Percentiles rank a stretch among this genome's conserved stretches.
Conservation (phyloP, 1,140 invertebrate species). For the Penaeus vannamei region DNA sequence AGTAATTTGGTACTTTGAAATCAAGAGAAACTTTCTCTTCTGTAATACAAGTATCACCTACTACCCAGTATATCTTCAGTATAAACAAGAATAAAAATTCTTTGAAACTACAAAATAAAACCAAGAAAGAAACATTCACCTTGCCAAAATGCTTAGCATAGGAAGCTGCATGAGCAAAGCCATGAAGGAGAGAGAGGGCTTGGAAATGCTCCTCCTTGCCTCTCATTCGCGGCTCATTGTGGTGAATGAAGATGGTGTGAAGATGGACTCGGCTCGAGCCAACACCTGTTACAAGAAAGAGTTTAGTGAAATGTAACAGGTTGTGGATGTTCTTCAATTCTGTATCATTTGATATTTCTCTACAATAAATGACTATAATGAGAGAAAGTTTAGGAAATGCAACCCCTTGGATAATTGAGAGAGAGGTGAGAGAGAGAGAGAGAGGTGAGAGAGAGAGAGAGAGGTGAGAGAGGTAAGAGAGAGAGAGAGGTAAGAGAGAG, state of each 20-base stretch:
- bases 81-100: not conserved
- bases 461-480: too few species aligned
- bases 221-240: conserved; percentile 10
- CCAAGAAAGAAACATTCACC: conserved; percentile 5
- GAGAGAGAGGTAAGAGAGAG: too few species aligned
- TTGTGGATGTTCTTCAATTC: too few species aligned
- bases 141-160: conserved; percentile 38
- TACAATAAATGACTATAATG: too few species aligned
- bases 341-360: too few species aligned
- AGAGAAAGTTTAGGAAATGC: too few species aligned
- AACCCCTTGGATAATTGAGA: too few species aligned
- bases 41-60: not conserved
- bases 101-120: not conserved
- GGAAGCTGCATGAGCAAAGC: conserved; percentile 51
- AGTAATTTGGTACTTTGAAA: too few species aligned
- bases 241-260: conserved; percentile 51
- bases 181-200: conserved; percentile 42
- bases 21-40: too few species aligned
- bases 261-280: not conserved
- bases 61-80: not conserved
- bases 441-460: too few species aligned
- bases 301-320: too few species aligned
- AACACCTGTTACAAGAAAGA: not conserved
- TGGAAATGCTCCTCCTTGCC: conserved; percentile 13
- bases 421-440: too few species aligned